phyloP scores from a whole-genome alignment of 2,888 invertebrate species.

The Heliothis peltigera region DNA sequence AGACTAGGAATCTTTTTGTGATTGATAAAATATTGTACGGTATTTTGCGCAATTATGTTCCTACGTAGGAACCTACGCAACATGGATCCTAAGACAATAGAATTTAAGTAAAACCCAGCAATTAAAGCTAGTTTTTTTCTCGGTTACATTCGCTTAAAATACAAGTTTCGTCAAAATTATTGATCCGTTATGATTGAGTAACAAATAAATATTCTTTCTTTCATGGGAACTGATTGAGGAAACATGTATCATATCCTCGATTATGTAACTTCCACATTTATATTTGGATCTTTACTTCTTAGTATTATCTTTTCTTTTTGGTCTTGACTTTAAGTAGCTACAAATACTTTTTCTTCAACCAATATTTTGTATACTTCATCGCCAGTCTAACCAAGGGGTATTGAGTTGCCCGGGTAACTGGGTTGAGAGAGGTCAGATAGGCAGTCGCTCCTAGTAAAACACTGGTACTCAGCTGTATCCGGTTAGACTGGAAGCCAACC shows the following conservation, averaged over 20 bases:
- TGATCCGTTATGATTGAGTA: slow-evolving; percentile 66
- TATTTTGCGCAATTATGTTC: slow-evolving; percentile 6
- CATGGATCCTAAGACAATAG: slow-evolving; percentile 40
- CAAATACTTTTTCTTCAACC: neutral
- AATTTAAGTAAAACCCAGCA: slow-evolving; percentile 51
- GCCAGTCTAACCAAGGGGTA: too few species aligned
- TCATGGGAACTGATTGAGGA: slow-evolving; percentile 55
- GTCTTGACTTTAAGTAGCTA: neutral
- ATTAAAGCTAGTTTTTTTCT: slow-evolving; percentile 60
- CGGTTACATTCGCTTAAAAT: slow-evolving; percentile 62
- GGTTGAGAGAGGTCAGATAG: too few species aligned
- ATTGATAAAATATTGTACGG: neutral
- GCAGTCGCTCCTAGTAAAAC: too few species aligned
- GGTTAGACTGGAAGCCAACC: too few species aligned
- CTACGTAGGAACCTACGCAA: neutral
- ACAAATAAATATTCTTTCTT: slow-evolving; percentile 45
- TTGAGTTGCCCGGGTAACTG: too few species aligned
- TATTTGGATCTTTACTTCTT: neutral
- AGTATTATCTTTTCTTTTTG: slow-evolving; percentile 2
- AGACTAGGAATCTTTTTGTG: neutral
- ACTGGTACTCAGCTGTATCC: too few species aligned
- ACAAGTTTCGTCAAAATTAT: slow-evolving; percentile 57
- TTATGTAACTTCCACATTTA: slow-evolving; percentile 33
- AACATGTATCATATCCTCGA: slow-evolving; percentile 25
- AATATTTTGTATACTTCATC: too few species aligned